Evolutionary conservation across 1,140 invertebrate species (phyloP), one percentile per base, ranked within the genome.

Genomic region (Drosophila orena): DNA sequence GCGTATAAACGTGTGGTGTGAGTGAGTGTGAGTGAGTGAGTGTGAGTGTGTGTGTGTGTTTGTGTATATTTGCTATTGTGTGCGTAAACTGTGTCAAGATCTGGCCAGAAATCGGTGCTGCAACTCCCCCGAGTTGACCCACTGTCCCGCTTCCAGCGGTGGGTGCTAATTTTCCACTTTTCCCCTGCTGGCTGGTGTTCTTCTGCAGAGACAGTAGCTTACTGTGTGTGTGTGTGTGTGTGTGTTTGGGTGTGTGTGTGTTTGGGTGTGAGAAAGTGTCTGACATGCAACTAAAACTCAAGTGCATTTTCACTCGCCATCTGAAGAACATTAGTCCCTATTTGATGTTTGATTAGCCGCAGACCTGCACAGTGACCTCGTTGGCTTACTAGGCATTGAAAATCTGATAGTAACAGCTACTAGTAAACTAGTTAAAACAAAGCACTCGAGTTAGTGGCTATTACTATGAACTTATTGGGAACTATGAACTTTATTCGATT

Each of bases 241-340:
- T 7, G 38, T 34, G n/a, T 47, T 12, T 35, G 42, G 65, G 8
- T 35, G 35, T 37, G 14, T 59, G 44, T 50, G 34, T 49, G 52
- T 40, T 11, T 44, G 50, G 55, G 30, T 57, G 52, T 54, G 17
- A 42, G 38, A 49, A 52, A 53, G 44, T 58, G 52, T 40, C 12
- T 64, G 53, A 53, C 73, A 77, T 69, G 72, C 73, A 76, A 43
- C 72, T 66, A 72, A 62, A 52, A 60, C 74, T 81, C 64, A 47
- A 76, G 81, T 64, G 76, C 70, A 60, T 30, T 42, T 15, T 38
- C 58, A 54, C 54, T 77, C 52, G 55, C 50, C 56, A 61, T 55
- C 61, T 60, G 61, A 62, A 83, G 79, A 54, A 64, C 74, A 74
- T 55, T 46, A 55, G 49, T 17, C 30, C 35, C 49, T 40, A 56